Base-by-base conservation (phyloP, 1,140 invertebrate genomes). In the Cepaea nemoralis region DNA sequence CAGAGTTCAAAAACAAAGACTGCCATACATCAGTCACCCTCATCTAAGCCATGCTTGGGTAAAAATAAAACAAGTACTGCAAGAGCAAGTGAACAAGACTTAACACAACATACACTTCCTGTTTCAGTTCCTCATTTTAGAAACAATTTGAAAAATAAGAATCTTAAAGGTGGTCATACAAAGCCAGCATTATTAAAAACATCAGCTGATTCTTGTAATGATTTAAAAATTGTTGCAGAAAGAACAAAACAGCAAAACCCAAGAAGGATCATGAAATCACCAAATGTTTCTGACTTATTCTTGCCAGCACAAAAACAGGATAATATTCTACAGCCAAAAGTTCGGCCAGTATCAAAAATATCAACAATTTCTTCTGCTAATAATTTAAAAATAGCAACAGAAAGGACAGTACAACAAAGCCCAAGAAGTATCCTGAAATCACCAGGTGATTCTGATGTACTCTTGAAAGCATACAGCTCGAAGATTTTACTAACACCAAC, bases 111-210 rank as follows among this genome's bases (percentile, higher is more conserved):
- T 55, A 2, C 45, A 12, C 8, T 48, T 19, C 8, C 59, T 6
- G 27, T 31, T 10, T 63, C 59, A 63, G 59, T 63, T 31, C 59
- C 59, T 31, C 59, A 63, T 63, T 63, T 63, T 63, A 63, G 59
- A 63, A 63, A 63, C 59, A 63, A 5, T 31, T 19, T 27, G 33
- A 31, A 63, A 5, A 27, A 22, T 5, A 63, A 5, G 16, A 63
- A 16, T 31, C 27, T 31, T 6, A 3, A 31, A 0, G 16, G 27
- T 14, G n/a, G 8, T 16, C 59, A 22, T 2, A 1, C 59, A 63
- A 1, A 31, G 2, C 59, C 6, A 16, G 27, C 59, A 27, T n/a
- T n/a, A n/a, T n/a, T n/a, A n/a, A n/a, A n/a, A n/a, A n/a, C n/a
- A n/a, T n/a, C n/a, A n/a, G n/a, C n/a, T n/a, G n/a, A n/a, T n/a